Percentiles rank a stretch among this genome's conserved stretches.
Evolutionary conservation across 2,888 invertebrate species (phyloP).

Genomic region (Gastracanthus pulcherrimus): DNA sequence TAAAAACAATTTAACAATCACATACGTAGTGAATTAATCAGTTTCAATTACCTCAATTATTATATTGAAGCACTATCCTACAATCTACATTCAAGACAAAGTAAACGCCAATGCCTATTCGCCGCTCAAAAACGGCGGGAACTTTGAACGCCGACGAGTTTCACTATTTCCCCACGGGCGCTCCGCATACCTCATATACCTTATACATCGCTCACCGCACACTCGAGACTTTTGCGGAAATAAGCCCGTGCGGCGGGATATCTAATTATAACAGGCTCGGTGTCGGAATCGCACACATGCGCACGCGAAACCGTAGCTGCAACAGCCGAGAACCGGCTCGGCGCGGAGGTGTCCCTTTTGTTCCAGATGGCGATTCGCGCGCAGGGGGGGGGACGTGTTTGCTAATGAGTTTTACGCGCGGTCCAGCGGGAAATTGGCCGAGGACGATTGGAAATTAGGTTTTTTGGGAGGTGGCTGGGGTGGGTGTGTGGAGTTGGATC

Average conservation of each 20-base stretch:
- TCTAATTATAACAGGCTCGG: constrained; percentile 35
- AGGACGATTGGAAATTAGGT: neutral
- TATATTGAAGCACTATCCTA: too few relatives aligned
- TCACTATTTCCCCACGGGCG: too few relatives aligned
- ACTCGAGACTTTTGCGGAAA: neutral
- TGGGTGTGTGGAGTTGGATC: neutral
- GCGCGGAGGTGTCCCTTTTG: neutral
- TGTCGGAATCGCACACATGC: constrained; percentile 1
- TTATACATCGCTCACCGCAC: neutral
- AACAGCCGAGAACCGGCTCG: neutral
- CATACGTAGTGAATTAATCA: too few relatives aligned
- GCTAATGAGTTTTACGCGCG: neutral
- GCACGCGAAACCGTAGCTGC: constrained; percentile 11
- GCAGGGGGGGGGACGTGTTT: neutral
- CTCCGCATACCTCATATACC: too few relatives aligned
- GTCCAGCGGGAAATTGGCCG: neutral
- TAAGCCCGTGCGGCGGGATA: neutral
- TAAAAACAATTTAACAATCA: too few relatives aligned
- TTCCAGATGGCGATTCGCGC: neutral
- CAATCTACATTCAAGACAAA: too few relatives aligned
- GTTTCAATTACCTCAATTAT: too few relatives aligned
- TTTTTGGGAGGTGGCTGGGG: neutral
- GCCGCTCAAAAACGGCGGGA: too few relatives aligned
- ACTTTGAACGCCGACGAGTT: too few relatives aligned
- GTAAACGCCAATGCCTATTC: too few relatives aligned